Percentiles rank a stretch among this genome's conserved stretches.
Conservation (phyloP, 2,797 vertebrate species). For the Onychomys arenicola region DNA sequence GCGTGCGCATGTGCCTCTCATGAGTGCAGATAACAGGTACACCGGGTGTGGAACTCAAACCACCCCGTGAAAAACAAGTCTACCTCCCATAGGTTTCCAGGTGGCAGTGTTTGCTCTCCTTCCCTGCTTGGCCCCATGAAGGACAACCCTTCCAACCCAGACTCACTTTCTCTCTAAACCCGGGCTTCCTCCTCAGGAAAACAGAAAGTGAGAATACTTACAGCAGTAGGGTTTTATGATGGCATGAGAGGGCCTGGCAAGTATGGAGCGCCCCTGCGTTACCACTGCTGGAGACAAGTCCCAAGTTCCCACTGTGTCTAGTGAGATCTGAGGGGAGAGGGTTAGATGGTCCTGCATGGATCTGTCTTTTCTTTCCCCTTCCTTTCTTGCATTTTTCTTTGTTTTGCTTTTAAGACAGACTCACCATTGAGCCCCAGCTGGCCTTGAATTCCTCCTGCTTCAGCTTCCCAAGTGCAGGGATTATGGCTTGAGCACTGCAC, state of each 20-base stretch:
- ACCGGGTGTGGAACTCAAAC: not conserved
- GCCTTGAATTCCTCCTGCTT: not conserved
- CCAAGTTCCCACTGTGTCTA: not conserved
- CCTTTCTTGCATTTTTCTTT: not conserved
- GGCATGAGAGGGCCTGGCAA: not conserved
- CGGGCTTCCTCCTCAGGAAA: not conserved
- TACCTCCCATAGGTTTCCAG: not conserved
- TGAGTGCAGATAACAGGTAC: not conserved
- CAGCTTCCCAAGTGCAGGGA: not conserved
- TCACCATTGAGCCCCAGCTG: not conserved
- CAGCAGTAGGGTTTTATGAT: not conserved
- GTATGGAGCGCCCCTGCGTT: not conserved
- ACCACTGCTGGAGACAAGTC: not conserved
- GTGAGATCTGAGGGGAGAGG: not conserved
- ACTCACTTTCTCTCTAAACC: not conserved
- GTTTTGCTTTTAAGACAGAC: not conserved
- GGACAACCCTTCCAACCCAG: not conserved
- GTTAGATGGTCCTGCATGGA: not conserved
- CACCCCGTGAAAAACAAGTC: not conserved
- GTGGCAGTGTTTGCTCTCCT: constrained; percentile 34
- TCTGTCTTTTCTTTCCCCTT: not conserved
- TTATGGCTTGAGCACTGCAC: not conserved
- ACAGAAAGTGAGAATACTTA: not conserved
- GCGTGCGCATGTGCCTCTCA: too few species aligned
- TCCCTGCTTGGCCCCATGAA: not conserved